These are phyloP conservation scores for Drosophila anomelani DNA, from an alignment of 2,888 invertebrate species.

Conservation along the genomic window DNA sequence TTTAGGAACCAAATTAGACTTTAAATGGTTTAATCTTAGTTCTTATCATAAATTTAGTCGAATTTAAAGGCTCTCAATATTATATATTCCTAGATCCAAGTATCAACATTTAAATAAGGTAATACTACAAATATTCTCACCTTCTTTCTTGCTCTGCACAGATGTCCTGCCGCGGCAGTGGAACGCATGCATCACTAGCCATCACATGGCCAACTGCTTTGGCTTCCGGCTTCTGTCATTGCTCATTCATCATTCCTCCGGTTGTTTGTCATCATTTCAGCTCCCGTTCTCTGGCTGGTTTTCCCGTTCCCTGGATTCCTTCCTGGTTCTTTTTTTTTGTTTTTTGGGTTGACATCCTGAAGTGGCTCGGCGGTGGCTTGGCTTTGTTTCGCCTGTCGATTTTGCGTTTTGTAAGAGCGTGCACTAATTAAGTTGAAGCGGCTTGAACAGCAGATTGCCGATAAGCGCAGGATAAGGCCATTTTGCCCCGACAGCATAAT, in stretches of 20 bases:
- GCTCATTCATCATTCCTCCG: constrained; percentile 41
- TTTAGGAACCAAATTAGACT: background rate
- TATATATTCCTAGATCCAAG: background rate
- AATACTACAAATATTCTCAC: background rate
- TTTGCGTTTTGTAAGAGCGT: constrained; percentile 67
- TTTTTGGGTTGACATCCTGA: constrained; percentile 68
- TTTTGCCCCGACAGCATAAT: constrained; percentile 18
- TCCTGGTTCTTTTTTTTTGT: constrained; percentile 4
- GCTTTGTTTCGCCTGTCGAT: constrained; percentile 51
- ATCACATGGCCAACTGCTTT: constrained; percentile 58
- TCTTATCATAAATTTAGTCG: too few species aligned
- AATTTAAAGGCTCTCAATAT: background rate
- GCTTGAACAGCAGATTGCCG: constrained; percentile 56
- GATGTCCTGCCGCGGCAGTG: constrained; percentile 36
- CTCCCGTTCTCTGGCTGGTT: constrained; percentile 1
- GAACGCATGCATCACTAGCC: constrained; percentile 75
- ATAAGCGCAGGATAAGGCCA: constrained; percentile 45
- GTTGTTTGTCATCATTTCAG: constrained; percentile 14
- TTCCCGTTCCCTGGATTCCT: background rate
- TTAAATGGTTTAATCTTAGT: too few species aligned
- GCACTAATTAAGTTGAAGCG: constrained; percentile 76
- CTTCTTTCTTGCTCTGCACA: background rate
- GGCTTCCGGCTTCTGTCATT: constrained; percentile 61
- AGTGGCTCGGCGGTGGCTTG: constrained; percentile 45
- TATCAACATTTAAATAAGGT: background rate